Conservation (phyloP, 2,797 vertebrate genomes). For the Micropoecilia bifurca region DNA sequence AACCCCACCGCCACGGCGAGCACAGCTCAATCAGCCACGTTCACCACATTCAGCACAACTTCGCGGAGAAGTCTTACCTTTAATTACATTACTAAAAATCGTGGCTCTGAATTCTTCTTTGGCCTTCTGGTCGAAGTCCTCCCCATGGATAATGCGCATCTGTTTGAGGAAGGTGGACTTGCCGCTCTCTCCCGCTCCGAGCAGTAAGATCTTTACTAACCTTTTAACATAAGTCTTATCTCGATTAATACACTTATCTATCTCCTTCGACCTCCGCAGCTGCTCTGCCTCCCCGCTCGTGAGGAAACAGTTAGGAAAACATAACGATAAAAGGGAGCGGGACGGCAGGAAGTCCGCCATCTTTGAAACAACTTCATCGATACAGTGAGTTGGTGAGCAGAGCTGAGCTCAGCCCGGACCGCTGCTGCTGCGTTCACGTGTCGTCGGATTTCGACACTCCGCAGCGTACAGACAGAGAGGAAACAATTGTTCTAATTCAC, state of each 20-base stretch:
- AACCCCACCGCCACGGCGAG: neutral
- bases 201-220: conserved; percentile 93
- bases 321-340: conserved; percentile 91
- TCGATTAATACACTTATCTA: conserved; percentile 89
- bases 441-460: conserved; percentile 13
- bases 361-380: conserved; percentile 89
- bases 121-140: conserved; percentile 93
- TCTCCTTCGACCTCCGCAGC: conserved; percentile 92
- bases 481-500: neutral
- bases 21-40: neutral
- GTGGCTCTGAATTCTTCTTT: conserved; percentile 93
- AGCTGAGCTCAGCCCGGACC: conserved; percentile 51
- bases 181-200: conserved; percentile 98
- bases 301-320: conserved; percentile 93
- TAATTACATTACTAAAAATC: conserved; percentile 96
- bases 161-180: conserved; percentile 98
- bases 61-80: conserved; percentile 77
- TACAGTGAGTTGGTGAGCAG: conserved; percentile 59
- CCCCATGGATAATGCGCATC: conserved; percentile 97
- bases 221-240: conserved; percentile 94
- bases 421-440: conserved; percentile 44
- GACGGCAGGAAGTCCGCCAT: conserved; percentile 99
- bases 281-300: conserved; percentile 92
- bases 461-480: neutral
- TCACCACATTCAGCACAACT: neutral